Conservation (phyloP, 2,113 vertebrate genomes). For the Anoplopoma fimbria region DNA sequence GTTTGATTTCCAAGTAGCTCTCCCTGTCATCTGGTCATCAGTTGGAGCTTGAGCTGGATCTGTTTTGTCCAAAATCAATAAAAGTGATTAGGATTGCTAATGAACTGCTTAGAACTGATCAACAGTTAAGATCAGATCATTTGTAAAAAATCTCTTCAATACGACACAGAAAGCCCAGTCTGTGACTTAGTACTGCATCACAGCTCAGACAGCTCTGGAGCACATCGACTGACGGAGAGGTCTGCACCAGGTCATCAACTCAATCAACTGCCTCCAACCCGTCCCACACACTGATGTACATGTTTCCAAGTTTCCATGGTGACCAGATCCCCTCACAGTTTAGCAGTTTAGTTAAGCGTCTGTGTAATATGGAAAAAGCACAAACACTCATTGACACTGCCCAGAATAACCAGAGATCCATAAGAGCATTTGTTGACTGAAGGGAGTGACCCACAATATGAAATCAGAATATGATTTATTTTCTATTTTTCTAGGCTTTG, state of each 20-base stretch:
- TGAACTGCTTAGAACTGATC: neutral
- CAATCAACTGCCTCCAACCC: neutral
- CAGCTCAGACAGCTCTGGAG: neutral
- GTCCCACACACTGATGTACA: neutral
- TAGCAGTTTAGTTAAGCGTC: conserved; percentile 2
- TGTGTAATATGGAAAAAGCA: conserved; percentile 12
- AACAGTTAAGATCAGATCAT: neutral
- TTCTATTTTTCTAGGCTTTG: too few relatives aligned
- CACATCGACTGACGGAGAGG: neutral
- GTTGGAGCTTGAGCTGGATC: neutral
- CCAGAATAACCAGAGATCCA: neutral
- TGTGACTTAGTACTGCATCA: neutral
- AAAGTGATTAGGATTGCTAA: neutral
- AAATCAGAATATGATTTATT: too few relatives aligned
- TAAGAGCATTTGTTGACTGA: neutral
- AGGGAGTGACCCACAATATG: neutral
- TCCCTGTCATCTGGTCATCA: neutral
- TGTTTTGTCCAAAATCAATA: neutral
- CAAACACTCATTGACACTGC: neutral
- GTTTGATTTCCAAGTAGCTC: neutral
- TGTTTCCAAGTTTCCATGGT: conserved; percentile 35
- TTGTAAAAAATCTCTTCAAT: neutral
- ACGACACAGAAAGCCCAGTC: neutral
- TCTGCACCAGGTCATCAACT: conserved; percentile 1
- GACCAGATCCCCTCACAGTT: conserved; percentile 22